phyloP scores from a whole-genome alignment of 1,140 invertebrate species.

The Acromyrmex heyeri region DNA sequence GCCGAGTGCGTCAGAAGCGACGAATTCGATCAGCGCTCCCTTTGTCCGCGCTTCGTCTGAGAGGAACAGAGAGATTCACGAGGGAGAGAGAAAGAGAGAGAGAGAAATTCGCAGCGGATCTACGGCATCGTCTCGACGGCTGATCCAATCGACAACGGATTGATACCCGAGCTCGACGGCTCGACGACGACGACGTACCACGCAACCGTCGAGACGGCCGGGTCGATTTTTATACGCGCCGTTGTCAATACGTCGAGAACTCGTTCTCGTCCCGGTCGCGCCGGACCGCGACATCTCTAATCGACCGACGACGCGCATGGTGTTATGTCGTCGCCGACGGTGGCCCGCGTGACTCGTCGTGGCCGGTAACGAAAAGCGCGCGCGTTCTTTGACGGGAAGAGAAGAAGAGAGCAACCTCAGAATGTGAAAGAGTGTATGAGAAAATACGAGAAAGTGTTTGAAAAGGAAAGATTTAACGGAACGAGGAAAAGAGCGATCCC shows the following conservation, averaged over 20 bases:
- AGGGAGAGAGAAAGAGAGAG: neutral
- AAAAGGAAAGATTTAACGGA: conserved; percentile 3
- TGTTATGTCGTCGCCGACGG: conserved; percentile 50
- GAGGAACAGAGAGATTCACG: neutral
- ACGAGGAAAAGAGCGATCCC: neutral
- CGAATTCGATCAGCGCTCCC: conserved; percentile 70
- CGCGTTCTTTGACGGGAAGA: neutral
- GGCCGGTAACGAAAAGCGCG: conserved; percentile 46
- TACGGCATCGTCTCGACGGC: neutral
- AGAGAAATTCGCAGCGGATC: neutral
- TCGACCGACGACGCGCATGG: conserved; percentile 9
- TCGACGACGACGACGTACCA: conserved; percentile 16
- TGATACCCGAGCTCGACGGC: conserved; percentile 18
- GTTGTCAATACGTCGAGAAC: conserved; percentile 35
- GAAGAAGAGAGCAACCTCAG: neutral
- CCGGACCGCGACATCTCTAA: conserved; percentile 17
- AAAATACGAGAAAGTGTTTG: neutral
- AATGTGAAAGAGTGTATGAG: too few relatives aligned
- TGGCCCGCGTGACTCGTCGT: conserved; percentile 20
- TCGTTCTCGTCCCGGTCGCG: neutral
- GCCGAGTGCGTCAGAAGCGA: conserved; percentile 75
- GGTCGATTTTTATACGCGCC: conserved; percentile 69
- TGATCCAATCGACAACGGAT: conserved; percentile 6
- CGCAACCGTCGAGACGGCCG: conserved; percentile 14
- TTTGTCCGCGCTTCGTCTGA: conserved; percentile 62